Evolutionary conservation across 2,797 vertebrate genomes (phyloP).

Genomic region (Chloroceryle amazona): DNA sequence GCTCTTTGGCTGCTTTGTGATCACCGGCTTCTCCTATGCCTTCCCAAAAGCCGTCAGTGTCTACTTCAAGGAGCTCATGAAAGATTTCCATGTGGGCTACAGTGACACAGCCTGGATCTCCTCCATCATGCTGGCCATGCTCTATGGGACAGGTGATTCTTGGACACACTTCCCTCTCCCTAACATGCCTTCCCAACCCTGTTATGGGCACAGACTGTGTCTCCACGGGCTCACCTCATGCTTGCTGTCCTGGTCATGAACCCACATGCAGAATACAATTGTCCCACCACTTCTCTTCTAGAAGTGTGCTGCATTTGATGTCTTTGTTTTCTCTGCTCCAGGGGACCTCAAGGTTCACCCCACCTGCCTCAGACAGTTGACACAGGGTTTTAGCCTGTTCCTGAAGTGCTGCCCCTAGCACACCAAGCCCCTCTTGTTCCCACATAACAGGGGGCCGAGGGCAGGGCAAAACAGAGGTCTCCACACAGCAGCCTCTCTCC

Average conservation of each 20-base stretch:
- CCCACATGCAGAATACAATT: background rate
- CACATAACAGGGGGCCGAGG: background rate
- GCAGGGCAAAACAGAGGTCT: background rate
- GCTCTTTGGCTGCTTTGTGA: conserved; percentile 83
- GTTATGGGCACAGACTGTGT: background rate
- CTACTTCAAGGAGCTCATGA: conserved; percentile 87
- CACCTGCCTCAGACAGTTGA: background rate
- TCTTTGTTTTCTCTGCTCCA: background rate
- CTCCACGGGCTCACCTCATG: background rate
- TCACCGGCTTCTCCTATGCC: conserved; percentile 87
- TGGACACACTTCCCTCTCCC: background rate
- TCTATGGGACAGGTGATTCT: conserved; percentile 84
- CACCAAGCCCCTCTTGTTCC: background rate
- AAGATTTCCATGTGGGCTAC: conserved; percentile 84
- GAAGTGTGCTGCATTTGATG: background rate
- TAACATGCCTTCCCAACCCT: background rate
- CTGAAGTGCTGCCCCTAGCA: background rate
- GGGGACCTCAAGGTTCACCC: background rate
- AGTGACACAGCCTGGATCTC: conserved; percentile 88
- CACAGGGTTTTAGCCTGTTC: background rate
- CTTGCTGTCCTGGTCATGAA: background rate
- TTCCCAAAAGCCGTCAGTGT: conserved; percentile 88
- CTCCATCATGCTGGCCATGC: conserved; percentile 87
- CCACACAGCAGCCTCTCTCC: background rate
- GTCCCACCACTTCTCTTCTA: background rate